phyloP scores from a whole-genome alignment of 2,797 vertebrate genomes.

The Cossypha dichroa region DNA sequence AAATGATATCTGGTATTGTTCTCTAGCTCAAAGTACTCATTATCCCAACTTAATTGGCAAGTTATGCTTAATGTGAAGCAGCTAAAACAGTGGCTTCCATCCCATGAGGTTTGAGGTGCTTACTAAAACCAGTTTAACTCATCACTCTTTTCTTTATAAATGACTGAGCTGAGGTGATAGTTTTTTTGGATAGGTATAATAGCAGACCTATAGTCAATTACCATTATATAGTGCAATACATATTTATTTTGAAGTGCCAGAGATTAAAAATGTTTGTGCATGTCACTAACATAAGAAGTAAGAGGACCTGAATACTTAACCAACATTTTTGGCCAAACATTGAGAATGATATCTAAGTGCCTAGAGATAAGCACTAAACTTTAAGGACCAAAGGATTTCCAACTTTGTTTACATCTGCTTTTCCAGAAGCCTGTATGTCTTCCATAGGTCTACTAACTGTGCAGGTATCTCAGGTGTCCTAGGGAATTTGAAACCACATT shows the following conservation, averaged over 20 bases:
- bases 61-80: neutral
- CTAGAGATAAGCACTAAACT: neutral
- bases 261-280: neutral
- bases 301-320: neutral
- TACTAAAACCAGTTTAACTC: neutral
- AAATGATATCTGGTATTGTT: neutral
- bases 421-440: neutral
- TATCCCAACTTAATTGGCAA: neutral
- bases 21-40: neutral
- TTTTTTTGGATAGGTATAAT: neutral
- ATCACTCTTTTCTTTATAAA: neutral
- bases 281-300: neutral
- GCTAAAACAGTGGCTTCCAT: neutral
- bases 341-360: neutral
- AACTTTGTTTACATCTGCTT: neutral
- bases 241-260: neutral
- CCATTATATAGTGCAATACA: neutral
- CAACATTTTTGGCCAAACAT: neutral
- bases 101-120: neutral
- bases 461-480: neutral
- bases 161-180: neutral
- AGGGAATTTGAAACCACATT: neutral
- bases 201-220: neutral
- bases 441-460: neutral
- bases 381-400: neutral